Conservation (phyloP, 2,113 vertebrate species). For the Pholis gunnellus region DNA sequence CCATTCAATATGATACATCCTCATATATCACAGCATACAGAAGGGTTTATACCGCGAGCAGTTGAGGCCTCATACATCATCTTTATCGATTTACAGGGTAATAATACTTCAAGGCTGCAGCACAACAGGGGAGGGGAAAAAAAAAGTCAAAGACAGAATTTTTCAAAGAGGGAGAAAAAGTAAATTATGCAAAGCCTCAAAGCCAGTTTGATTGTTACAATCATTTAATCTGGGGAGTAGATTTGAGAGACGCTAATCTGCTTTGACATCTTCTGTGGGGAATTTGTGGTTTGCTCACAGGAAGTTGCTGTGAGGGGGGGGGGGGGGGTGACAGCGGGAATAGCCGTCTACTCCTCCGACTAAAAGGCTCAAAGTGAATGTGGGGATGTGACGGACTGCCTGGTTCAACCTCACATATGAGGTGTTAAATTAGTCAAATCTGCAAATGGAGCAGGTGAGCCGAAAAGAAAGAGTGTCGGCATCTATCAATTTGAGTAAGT, state of each 20-base stretch:
- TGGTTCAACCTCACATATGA: constrained; percentile 19
- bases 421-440: constrained; percentile 62
- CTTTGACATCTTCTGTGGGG: constrained; percentile 68
- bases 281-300: constrained; percentile 40
- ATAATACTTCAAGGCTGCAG: constrained; percentile 74
- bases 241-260: constrained; percentile 72
- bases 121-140: constrained; percentile 47
- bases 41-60: constrained; percentile 64
- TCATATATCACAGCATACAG: constrained; percentile 70
- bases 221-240: constrained; percentile 74
- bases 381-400: constrained; percentile 13
- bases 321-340: constrained; percentile 2
- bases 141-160: constrained; percentile 60
- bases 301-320: constrained; percentile 16
- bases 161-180: constrained; percentile 49
- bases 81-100: constrained; percentile 77
- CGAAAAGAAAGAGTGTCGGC: constrained; percentile 54
- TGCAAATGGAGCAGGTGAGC: constrained; percentile 60
- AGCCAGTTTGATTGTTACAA: constrained; percentile 77
- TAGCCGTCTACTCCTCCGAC: neutral
- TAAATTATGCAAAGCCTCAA: constrained; percentile 78
- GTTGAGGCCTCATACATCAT: constrained; percentile 72
- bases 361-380: constrained; percentile 28
- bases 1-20: constrained; percentile 67
- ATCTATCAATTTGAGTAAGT: constrained; percentile 76